phyloP scores from a whole-genome alignment of 2,113 vertebrate species.

The Mola mola region DNA sequence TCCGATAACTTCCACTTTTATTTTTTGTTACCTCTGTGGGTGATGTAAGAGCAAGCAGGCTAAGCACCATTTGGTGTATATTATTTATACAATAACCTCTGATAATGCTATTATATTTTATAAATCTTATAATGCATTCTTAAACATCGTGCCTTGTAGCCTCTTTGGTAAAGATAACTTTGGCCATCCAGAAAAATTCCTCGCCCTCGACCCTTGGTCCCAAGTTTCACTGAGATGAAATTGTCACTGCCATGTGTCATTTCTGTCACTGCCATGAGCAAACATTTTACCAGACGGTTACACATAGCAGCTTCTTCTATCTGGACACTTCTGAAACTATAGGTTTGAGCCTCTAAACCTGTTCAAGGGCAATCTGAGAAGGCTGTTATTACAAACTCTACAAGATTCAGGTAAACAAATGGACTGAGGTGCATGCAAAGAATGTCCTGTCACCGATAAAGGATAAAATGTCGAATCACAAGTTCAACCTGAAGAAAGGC shows the following conservation, averaged over 20 bases:
- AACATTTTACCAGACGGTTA: constrained; percentile 18
- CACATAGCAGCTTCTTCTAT: constrained; percentile 2
- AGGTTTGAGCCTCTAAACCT: constrained; percentile 6
- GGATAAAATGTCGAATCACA: constrained; percentile 58
- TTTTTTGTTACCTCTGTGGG: not conserved
- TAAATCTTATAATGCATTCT: not conserved
- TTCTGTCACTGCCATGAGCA: constrained; percentile 47
- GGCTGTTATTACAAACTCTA: not conserved
- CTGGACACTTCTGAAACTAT: not conserved
- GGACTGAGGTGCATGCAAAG: not conserved
- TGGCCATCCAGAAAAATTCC: constrained; percentile 4
- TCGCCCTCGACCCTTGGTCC: constrained; percentile 16
- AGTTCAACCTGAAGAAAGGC: constrained; percentile 53
- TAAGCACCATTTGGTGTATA: not conserved
- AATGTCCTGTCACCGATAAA: constrained; percentile 11
- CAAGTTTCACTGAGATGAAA: constrained; percentile 50
- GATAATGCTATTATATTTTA: not conserved
- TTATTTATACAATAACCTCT: not conserved
- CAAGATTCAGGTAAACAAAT: not conserved
- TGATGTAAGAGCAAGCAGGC: not conserved
- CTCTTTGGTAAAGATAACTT: constrained; percentile 14
- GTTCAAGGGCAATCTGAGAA: not conserved
- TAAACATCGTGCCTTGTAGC: not conserved
- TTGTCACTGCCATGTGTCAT: constrained; percentile 49
- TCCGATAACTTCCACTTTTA: no score